phyloP scores from a whole-genome alignment of 2,888 invertebrate species.

The Bursaphelenchus okinawaensis region DNA sequence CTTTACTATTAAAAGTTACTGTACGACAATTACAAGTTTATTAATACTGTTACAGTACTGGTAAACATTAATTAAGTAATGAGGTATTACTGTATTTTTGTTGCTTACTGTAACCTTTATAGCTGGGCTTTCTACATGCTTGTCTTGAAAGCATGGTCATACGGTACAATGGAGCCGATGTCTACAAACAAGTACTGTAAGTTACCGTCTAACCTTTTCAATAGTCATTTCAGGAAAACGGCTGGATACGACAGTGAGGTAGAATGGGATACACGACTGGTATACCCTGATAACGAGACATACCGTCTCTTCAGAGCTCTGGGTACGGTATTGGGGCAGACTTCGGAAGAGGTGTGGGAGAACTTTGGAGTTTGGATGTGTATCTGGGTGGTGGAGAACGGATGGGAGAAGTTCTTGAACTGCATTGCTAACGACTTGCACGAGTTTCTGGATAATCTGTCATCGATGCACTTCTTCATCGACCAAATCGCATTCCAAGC shows the following conservation, averaged over 20 bases:
- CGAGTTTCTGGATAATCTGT: constrained; percentile 49
- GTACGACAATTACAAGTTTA: too few species aligned
- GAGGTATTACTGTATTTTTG: too few species aligned
- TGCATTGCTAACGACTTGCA: constrained; percentile 48
- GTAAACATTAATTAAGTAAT: too few species aligned
- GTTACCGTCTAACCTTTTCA: constrained; percentile 9
- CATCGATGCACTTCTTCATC: constrained; percentile 54
- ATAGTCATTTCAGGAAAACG: constrained; percentile 26
- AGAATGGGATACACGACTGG: constrained; percentile 38
- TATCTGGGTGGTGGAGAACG: constrained; percentile 44
- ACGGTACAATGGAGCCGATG: constrained; percentile 38
- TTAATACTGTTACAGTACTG: too few species aligned
- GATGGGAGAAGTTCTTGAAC: constrained; percentile 46
- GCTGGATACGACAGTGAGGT: constrained; percentile 39
- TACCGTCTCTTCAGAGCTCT: constrained; percentile 45
- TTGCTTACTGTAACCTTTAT: constrained; percentile 17
- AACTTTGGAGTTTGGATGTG: constrained; percentile 47
- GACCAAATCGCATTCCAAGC: constrained; percentile 51
- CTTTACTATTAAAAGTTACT: too few species aligned
- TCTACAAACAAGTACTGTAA: constrained; percentile 41
- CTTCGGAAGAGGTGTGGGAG: constrained; percentile 48
- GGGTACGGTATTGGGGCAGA: constrained; percentile 37
- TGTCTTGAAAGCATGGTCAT: constrained; percentile 37
- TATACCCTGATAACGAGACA: constrained; percentile 48
- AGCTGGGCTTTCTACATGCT: constrained; percentile 51